Base-by-base conservation (phyloP, 2,888 invertebrate species). In the Augiades crinisus region DNA sequence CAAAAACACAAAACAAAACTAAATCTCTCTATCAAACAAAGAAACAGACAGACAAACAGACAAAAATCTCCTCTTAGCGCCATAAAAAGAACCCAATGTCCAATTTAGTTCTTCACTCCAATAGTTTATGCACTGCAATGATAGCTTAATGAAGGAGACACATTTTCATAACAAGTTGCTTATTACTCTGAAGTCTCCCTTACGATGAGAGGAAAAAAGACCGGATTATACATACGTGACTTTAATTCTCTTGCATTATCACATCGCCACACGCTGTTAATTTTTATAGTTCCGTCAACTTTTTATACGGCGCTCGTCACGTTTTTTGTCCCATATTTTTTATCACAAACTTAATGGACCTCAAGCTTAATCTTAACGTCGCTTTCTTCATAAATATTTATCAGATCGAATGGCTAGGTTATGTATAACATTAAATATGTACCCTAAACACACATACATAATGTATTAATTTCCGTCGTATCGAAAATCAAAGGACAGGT, bases 401-500 rank as follows among this genome's bases (percentile, higher is more conserved):
- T 50, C 41, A 13, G 38, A 49, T 31, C 24, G 47, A 40, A 40
- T 31, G 24, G 49, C 5, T 30, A 30, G 22, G 14, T 19, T 37
- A 24, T 30, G 47, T 56, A 51, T 16, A 13, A 37, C 64, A 78
- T 79, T 69, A 72, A 74, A 71, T 73, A 80, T 78, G 78, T 76
- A 78, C 78, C 76, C 76, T 59, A 53, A 60, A 36, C 36, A 43
- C 43, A 30, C 14, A 46, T 52, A 53, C 43, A 61, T 61, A 61
- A 62, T 70, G 70, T 83, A 83, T 85, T 86, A 83, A 86, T 87
- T 81, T 83, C 64, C 78, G 79, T 82, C 81, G 78, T 78, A 83
- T 80, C 76, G 70, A 61, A 75, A 85, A 84, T 87, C 88, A 88
- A 88, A 89, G 87, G 80, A 72, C 60, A 30, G 24, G 66, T 85